These are phyloP conservation scores for Machimus rusticus DNA, from an alignment of 2,888 invertebrate species.

Conservation along the genomic window DNA sequence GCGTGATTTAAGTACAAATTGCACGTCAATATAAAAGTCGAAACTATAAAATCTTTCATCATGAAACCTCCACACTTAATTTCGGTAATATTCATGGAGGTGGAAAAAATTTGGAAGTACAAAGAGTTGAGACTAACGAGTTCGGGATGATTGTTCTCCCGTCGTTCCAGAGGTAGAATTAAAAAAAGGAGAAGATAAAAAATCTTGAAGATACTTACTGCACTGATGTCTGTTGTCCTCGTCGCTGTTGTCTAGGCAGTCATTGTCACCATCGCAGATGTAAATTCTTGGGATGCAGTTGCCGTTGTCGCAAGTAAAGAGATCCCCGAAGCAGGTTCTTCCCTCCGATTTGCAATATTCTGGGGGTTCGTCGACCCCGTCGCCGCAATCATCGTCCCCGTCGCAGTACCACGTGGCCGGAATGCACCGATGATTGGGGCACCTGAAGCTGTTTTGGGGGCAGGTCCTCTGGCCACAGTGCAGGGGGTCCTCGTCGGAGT, in stretches of 20 bases:
- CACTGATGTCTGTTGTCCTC: conserved; percentile 91
- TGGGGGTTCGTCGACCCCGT: conserved; percentile 89
- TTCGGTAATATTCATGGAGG: neutral
- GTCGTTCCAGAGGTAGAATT: neutral
- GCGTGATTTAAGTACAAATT: too few relatives aligned
- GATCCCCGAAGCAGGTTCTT: conserved; percentile 91
- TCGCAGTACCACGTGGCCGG: conserved; percentile 98
- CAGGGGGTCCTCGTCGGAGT: conserved; percentile 84
- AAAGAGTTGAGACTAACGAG: neutral
- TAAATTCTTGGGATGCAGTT: conserved; percentile 95
- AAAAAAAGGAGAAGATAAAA: neutral
- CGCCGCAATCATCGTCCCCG: conserved; percentile 92
- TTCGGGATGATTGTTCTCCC: neutral
- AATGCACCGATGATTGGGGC: conserved; percentile 92
- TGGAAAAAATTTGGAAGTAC: neutral
- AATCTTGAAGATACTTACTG: conserved; percentile 64
- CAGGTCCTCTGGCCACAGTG: conserved; percentile 90
- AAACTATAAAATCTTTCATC: too few relatives aligned
- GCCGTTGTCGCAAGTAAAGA: conserved; percentile 96
- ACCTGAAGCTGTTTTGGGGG: conserved; percentile 90
- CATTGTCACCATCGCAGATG: conserved; percentile 94
- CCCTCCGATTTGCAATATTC: conserved; percentile 93
- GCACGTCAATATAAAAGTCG: too few relatives aligned
- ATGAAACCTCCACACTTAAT: neutral
- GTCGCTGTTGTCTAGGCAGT: conserved; percentile 92